These are phyloP conservation scores for Halictus quadricinctus DNA, from an alignment of 2,888 invertebrate genomes.

Conservation along the genomic window DNA sequence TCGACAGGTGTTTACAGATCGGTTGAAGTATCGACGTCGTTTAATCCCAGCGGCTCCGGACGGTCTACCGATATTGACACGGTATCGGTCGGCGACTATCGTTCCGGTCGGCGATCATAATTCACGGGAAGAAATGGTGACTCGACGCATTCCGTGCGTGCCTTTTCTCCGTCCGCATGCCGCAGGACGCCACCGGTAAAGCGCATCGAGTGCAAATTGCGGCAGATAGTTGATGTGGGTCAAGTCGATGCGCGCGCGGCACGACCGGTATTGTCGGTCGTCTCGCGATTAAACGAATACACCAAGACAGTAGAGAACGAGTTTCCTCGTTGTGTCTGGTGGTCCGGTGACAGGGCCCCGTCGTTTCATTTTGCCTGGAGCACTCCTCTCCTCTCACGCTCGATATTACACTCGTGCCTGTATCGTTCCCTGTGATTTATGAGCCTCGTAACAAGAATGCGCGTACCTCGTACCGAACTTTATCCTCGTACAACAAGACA, in stretches of 20 bases:
- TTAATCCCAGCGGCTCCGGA: not conserved
- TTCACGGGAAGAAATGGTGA: constrained; percentile 7
- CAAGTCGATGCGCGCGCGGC: constrained; percentile 51
- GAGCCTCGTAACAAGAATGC: constrained; percentile 18
- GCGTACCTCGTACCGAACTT: not conserved
- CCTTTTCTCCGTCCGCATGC: not conserved
- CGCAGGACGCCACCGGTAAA: not conserved
- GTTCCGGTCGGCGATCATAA: not conserved
- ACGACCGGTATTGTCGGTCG: constrained; percentile 41
- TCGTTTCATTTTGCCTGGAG: constrained; percentile 22
- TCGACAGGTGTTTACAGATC: not conserved
- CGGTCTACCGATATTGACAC: not conserved
- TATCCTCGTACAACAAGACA: not conserved
- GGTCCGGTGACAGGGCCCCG: constrained; percentile 30
- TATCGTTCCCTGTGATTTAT: constrained; percentile 22
- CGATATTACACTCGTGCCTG: constrained; percentile 23
- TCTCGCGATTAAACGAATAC: constrained; percentile 66
- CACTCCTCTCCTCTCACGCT: not conserved
- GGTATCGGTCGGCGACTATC: not conserved
- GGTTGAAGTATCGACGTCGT: not conserved
- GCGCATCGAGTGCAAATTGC: constrained; percentile 67
- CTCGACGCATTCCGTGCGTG: not conserved
- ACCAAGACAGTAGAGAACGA: constrained; percentile 41
- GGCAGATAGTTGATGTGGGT: constrained; percentile 66
- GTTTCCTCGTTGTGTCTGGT: not conserved